Evolutionary conservation across 2,797 vertebrate species (phyloP).

Genomic region (Scolopax rusticola): DNA sequence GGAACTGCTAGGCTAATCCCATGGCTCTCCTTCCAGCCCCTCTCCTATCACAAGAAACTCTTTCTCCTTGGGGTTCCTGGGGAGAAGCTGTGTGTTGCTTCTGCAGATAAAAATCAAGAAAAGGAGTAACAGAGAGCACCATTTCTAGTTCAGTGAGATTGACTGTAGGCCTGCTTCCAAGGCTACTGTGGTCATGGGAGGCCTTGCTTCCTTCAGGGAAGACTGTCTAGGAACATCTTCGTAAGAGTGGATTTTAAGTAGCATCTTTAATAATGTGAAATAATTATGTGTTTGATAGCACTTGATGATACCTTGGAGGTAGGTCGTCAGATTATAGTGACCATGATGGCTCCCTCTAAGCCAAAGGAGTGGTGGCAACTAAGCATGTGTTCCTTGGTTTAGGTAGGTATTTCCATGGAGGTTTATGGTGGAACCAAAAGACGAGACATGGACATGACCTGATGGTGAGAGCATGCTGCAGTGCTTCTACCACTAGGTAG

Average conservation of each 20-base stretch:
- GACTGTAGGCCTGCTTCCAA: background rate
- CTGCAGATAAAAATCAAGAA: background rate
- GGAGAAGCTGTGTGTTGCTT: background rate
- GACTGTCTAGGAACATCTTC: no score
- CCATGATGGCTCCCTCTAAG: background rate
- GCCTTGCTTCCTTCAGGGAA: background rate
- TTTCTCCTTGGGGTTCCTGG: background rate
- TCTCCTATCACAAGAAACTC: background rate
- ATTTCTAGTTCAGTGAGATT: background rate
- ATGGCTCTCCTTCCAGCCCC: background rate
- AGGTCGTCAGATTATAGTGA: background rate
- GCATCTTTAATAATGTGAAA: background rate
- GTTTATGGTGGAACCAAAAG: background rate
- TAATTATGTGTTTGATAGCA: background rate
- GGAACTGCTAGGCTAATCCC: background rate
- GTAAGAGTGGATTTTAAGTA: background rate
- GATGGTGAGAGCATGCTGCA: background rate
- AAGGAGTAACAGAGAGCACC: background rate
- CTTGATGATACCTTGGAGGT: background rate
- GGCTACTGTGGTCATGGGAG: background rate
- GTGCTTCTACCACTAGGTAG: background rate
- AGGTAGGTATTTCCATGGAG: background rate
- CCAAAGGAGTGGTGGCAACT: background rate
- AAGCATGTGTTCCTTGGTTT: accelerated
- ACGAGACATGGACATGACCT: background rate